phyloP scores from a whole-genome alignment of 2,797 vertebrate species.

The Lateolabrax maculatus region DNA sequence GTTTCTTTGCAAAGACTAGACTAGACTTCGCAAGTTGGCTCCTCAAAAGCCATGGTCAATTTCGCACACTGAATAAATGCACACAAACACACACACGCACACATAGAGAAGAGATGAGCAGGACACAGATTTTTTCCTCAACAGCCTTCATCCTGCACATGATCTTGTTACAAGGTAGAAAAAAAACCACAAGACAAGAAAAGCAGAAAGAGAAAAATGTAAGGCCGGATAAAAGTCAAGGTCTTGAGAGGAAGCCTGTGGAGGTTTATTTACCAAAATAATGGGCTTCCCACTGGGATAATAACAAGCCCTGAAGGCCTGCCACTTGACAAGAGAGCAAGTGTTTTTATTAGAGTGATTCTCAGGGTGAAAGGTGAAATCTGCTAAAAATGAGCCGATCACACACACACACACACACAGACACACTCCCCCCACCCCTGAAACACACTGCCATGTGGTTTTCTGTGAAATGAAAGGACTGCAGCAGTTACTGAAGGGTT shows the following conservation, averaged over 20 bases:
- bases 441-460: background rate
- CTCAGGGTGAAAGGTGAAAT: constrained; percentile 35
- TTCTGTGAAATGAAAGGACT: constrained; percentile 7
- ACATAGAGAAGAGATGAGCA: constrained; percentile 4
- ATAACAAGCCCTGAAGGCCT: constrained; percentile 36
- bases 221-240: background rate
- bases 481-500: background rate
- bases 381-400: constrained; percentile 18
- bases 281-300: constrained; percentile 27
- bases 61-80: background rate
- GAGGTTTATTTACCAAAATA: constrained; percentile 55
- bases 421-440: no score
- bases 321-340: constrained; percentile 40
- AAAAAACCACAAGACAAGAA: no score
- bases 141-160: constrained; percentile 5
- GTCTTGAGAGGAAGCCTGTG: background rate
- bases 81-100: background rate
- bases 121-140: constrained; percentile 21
- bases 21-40: no score
- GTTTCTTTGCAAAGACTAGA: no score
- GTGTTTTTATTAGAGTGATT: constrained; percentile 36
- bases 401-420: background rate
- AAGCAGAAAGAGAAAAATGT: constrained; percentile 14
- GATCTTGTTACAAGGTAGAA: background rate
- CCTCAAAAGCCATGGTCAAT: no score